phyloP scores from a whole-genome alignment of 2,797 vertebrate genomes.

The Tenualosa thibaudeaui region DNA sequence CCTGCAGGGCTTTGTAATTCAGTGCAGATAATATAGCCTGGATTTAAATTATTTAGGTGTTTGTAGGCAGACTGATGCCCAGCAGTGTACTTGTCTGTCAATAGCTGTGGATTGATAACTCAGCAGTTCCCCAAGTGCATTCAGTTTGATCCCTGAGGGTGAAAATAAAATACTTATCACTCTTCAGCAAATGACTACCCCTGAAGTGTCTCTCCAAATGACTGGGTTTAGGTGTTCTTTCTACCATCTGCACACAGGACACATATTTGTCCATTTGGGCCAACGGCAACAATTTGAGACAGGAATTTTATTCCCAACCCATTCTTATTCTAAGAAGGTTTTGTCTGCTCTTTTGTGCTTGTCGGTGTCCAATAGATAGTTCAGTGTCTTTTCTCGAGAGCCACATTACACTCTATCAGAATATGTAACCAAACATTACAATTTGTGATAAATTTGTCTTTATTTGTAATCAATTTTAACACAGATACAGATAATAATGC shows the following conservation, averaged over 20 bases:
- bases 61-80: conserved; percentile 33
- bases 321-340: conserved; percentile 16
- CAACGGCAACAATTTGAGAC: conserved; percentile 22
- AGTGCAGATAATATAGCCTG: conserved; percentile 33
- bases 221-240: conserved; percentile 28
- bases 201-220: conserved; percentile 33
- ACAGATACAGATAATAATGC: neutral
- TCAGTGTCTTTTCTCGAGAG: neutral
- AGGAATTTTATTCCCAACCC: neutral
- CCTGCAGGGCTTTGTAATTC: conserved; percentile 37
- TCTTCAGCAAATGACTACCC: conserved; percentile 33
- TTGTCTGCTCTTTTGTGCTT: conserved; percentile 3
- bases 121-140: conserved; percentile 28
- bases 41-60: conserved; percentile 46
- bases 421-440: neutral
- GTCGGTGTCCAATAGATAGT: neutral
- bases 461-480: neutral
- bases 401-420: neutral
- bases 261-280: conserved; percentile 26
- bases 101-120: conserved; percentile 45
- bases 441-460: neutral
- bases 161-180: conserved; percentile 33
- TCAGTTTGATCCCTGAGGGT: conserved; percentile 35
- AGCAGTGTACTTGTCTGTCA: conserved; percentile 34
- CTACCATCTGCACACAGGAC: conserved; percentile 10